Evolutionary conservation across 2,797 vertebrate genomes (phyloP), one percentile per base, ranked within the genome.

Genomic region (Eospalax fontanierii): DNA sequence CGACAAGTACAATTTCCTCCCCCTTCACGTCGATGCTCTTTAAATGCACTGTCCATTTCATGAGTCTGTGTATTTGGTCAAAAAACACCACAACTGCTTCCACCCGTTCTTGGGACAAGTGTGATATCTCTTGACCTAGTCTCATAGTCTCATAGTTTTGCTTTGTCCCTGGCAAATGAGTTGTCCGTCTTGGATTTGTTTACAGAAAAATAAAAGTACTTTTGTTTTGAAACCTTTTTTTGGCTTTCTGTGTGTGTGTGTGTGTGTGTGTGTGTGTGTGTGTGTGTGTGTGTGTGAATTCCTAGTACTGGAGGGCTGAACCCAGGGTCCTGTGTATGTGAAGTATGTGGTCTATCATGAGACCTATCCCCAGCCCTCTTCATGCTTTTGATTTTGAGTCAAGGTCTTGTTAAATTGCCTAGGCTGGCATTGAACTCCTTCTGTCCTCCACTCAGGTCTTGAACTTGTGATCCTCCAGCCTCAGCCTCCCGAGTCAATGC

Each of bases 181-280:
- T 71, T 92, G 6, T 26, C 33, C 28, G 78, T 50, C 91, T 95
- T 91, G 46, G 5, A 70, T 73, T 89, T 76, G 19, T 70, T 79
- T 93, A 22, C 57, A 87, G 50, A 43, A 76, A 73, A 61, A 76
- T 15, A 71, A 66, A 85, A 19, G 54, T 35, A 35, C 35, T 18
- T 94, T 89, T 38, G 61, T 87, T 85, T 91, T 94, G 82, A 88
- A 94, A 74, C 30, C 12, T 71, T 57, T 73, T 40, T 73, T 40
- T 38, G 12, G 21, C 54, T 80, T 38, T 22, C 40, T 65, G 16
- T 40, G 18, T 28, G 30, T 12, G 33, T 43, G 3, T 74, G 24
- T 79, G 24, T 43, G 24, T 43, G 38, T 74, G 68, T 70, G 68
- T 68, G 66, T 68, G 70, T 71, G 66, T 70, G 68, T 70, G 68